Conservation (phyloP, 2,888 invertebrate species). For the Rhogogaster chlorosoma region DNA sequence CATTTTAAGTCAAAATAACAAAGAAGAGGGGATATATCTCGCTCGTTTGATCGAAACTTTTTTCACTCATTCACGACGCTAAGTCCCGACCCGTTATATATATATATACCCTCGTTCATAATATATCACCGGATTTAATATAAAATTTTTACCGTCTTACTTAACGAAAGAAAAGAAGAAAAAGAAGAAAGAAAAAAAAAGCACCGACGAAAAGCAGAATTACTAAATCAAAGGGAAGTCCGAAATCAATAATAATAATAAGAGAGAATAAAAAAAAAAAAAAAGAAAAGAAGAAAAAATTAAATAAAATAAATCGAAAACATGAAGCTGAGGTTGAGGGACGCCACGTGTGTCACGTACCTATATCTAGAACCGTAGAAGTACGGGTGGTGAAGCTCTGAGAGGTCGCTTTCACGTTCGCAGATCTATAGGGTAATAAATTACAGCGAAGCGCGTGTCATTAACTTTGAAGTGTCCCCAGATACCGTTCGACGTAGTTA, state of each 20-base stretch:
- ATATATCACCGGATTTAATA: conserved; percentile 11
- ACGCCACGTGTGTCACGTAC: conserved; percentile 2
- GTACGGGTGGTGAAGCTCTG: not conserved
- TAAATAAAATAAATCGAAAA: not conserved
- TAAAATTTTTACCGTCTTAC: not conserved
- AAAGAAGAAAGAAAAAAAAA: not conserved
- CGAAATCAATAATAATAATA: not conserved
- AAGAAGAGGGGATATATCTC: not conserved
- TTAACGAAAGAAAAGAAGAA: not conserved
- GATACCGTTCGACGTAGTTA: conserved; percentile 23
- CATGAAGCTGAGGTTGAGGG: not conserved
- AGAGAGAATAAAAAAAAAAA: not conserved
- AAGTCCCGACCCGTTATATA: not conserved
- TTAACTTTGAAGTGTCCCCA: conserved; percentile 29
- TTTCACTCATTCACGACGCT: not conserved
- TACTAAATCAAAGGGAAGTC: not conserved
- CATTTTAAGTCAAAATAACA: conserved; percentile 2
- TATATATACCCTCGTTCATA: too few relatives aligned
- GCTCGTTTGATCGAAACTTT: conserved; percentile 26
- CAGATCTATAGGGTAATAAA: conserved; percentile 34
- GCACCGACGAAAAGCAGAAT: not conserved
- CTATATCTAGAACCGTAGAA: not conserved
- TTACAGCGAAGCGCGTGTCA: conserved; percentile 28
- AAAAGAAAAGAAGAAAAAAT: not conserved
- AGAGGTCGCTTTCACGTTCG: conserved; percentile 10